Base-by-base conservation (phyloP, 2,888 invertebrate genomes). In the Aspidiotus destructor region DNA sequence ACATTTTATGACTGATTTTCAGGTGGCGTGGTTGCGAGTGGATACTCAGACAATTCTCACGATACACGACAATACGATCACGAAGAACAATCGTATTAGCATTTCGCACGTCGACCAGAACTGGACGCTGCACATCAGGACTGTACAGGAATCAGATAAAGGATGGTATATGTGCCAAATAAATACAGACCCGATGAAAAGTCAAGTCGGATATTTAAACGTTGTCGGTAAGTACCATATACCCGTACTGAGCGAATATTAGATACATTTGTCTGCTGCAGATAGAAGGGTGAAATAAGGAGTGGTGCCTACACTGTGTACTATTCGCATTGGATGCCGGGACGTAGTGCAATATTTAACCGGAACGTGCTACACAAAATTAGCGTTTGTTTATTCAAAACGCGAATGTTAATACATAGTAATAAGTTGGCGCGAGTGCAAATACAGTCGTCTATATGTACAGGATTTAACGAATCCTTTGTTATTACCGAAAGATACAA, bases 21-120 rank as follows among this genome's bases (percentile, higher is more conserved):
- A 92, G 92, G 90, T 92, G 75, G 92, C 92, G 75, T 92, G 92
- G 91, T 81, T 92, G 70, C 85, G 90, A 72, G 91, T 92, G 68
- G 92, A 92, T 80, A 92, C 91, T 52, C 92, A 92, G 78, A 92
- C 91, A 9, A 90, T 92, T 74, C 82, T 92, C 73, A 91, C 91
- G 57, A 92, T 92, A 75, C 90, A 90, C 72, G 87, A 85, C 74
- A 89, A 92, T 80, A 90, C 92, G 76, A 92, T 92, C 77, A 92
- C 92, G 70, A 89, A 92, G 80, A 92, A 91, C 80, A 89, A 91
- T 78, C 84, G 92, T 73, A 87, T 92, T 76, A 86, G 85, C 73
- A 86, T 92, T 73, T 85, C 85, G 71, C 78, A 86, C 78, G 85
- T 78, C 87, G 87, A 68, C 90, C 91, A 77, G 84, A 86, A 88